Evolutionary conservation across 1,140 invertebrate genomes (phyloP), one percentile per base, ranked within the genome.

Genomic region (Macrostomum lignano): DNA sequence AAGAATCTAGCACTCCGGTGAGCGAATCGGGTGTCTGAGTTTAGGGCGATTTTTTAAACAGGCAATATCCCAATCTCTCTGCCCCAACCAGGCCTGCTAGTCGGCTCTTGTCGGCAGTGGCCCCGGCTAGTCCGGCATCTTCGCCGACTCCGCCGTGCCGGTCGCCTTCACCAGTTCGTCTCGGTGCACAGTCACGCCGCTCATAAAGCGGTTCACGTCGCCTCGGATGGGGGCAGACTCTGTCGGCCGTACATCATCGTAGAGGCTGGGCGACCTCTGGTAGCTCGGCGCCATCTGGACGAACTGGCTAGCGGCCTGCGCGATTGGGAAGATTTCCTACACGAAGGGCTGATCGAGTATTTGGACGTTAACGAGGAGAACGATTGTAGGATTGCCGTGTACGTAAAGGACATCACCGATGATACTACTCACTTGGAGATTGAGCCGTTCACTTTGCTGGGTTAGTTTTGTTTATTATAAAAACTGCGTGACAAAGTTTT

Each of bases 331-430:
- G 20, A 33, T 24, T 15, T 33, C 5, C 7, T 33, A 4, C 65
- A 71, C 44, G 72, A 84, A 47, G 86, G 86, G 22, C 50, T 88
- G 0, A 71, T 98, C n/a, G 91, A 98, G 49, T 98, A 82, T 60
- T 58, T 98, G 13, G 91, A 98, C 63, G 88, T 96, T 0, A 96
- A 96, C 54, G 91, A 98, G 64, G 79, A 93, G 58, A 94, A 91
- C 51, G 84, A 96, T 48, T 73, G 74, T 49, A 67, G 71, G 42
- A 82, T 98, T 34, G 81, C 86, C 0, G 70, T 86, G 34, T 69
- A 72, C 45, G 82, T 93, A 57, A 52, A 63, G 2, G 68, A 77
- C 21, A 78, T 98, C 26, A 67, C 38, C 1, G 38, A 37, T 51
- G 53, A 42, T 2, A 84, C 76, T 3, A 93, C 82, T 1, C 84